These are phyloP conservation scores for Xenopus borealis DNA, from an alignment of 2,113 vertebrate genomes.

Conservation along the genomic window DNA sequence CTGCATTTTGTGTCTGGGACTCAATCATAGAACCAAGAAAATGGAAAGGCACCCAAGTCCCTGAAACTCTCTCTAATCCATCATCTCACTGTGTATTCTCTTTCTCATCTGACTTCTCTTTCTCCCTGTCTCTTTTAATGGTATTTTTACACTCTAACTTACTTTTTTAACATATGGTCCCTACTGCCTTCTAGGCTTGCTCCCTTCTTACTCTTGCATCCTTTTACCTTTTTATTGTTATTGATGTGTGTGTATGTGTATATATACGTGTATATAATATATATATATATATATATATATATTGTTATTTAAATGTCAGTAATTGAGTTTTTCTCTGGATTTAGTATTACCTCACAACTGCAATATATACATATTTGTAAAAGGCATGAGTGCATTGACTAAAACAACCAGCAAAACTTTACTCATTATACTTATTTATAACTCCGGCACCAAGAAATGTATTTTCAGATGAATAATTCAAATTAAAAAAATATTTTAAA, in stretches of 20 bases:
- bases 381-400: neutral
- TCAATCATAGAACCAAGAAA: constrained; percentile 54
- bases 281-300: constrained; percentile 22
- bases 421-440: neutral
- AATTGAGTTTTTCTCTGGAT: constrained; percentile 10
- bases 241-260: constrained; percentile 74
- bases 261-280: constrained; percentile 66
- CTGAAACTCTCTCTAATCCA: constrained; percentile 8
- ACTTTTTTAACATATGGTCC: constrained; percentile 72
- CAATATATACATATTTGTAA: neutral
- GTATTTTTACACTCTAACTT: constrained; percentile 56
- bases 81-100: constrained; percentile 26
- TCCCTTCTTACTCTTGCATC: neutral
- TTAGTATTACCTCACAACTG: constrained; percentile 9
- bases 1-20: constrained; percentile 50
- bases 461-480: neutral
- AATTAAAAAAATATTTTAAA: neutral
- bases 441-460: neutral
- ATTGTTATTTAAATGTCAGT: constrained; percentile 32
- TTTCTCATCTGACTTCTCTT: constrained; percentile 45
- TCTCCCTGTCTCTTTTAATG: constrained; percentile 49
- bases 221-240: constrained; percentile 56
- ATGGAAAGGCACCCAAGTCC: constrained; percentile 23
- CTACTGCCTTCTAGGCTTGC: constrained; percentile 10
- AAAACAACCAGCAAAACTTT: constrained; percentile 1